These are phyloP conservation scores for Scomberomorus guttatus DNA, from an alignment of 2,797 vertebrate species.

Conservation along the genomic window DNA sequence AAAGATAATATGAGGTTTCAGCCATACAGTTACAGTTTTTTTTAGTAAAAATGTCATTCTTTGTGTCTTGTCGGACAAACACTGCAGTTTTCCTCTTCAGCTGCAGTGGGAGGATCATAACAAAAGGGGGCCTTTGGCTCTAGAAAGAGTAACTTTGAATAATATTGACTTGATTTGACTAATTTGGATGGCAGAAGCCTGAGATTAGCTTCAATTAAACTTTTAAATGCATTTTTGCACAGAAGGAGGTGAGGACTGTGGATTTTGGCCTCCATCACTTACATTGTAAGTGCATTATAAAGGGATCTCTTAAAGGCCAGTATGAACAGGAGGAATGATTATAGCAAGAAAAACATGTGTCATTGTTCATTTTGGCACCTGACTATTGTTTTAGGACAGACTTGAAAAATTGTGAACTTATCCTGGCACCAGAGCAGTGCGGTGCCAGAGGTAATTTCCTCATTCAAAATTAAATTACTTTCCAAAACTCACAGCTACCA, in stretches of 20 bases:
- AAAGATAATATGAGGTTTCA: too few relatives aligned
- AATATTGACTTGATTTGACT: too few relatives aligned
- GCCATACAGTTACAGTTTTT: too few relatives aligned
- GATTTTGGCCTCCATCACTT: neutral
- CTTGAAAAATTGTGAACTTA: neutral
- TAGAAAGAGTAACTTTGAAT: too few relatives aligned
- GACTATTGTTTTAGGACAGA: neutral
- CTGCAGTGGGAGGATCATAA: too few relatives aligned
- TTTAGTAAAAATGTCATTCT: too few relatives aligned
- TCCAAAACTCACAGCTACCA: neutral
- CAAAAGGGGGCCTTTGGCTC: too few relatives aligned
- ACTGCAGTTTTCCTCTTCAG: too few relatives aligned
- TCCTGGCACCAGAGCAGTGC: neutral
- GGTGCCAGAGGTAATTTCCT: neutral
- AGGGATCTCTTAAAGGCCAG: neutral
- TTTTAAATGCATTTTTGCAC: neutral
- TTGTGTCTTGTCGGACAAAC: too few relatives aligned
- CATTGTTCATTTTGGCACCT: neutral
- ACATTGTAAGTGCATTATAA: neutral
- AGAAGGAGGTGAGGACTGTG: neutral
- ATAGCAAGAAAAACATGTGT: neutral
- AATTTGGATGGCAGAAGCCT: neutral
- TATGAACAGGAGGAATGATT: neutral
- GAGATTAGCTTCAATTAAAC: neutral
- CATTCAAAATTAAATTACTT: slow-evolving; percentile 2